Base-by-base conservation (phyloP, 2,797 vertebrate species). In the Phrynocephalus guinanensis region DNA sequence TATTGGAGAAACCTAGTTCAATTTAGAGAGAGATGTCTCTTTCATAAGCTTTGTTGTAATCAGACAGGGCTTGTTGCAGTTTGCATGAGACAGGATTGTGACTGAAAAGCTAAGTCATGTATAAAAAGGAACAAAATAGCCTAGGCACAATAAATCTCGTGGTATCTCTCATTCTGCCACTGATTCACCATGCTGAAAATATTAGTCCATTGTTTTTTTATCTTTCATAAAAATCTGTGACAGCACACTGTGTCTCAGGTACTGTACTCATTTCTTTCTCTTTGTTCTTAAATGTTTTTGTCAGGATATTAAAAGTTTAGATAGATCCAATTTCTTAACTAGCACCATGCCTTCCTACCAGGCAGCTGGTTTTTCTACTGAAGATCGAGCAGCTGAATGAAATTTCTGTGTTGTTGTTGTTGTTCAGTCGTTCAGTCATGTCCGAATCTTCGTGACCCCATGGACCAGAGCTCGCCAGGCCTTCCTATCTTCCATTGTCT, bases 131-230 rank as follows among this genome's bases (percentile, higher is more conserved):
- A 76, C 24, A 22, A 33, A 44, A 77, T 24, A 44, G 63, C 76
- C 63, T 33, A 70, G 28, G 5, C 22, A 80, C 3, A 63, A 56
- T 77, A 80, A 70, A 81, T 60, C 44, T 70, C 26, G 60, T 50
- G 28, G 66, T 56, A 84, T 84, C 67, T 73, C 24, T 86, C 79
- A 75, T 86, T 84, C 11, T 76, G 68, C 71, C 63, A 73, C 5
- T 70, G 82, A 90, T 76, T 87, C 76, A 66, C 48, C 68, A 16
- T 44, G 60, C 8, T 84, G 82, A 84, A 52, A 30, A 79, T 38
- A 73, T 83, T 38, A 38, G 44, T 79, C n/a, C 75, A 77, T 71
- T 87, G 82, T 84, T 88, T 79, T 44, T 84, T 24, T 60, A 33
- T 68, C 78, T 44, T 33, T 22, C 38, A 38, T 67, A 86, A 16